Percentiles rank a stretch among this genome's conserved stretches.
Conservation (phyloP, 2,113 vertebrate genomes). For the Psittacula cyanocephala region DNA sequence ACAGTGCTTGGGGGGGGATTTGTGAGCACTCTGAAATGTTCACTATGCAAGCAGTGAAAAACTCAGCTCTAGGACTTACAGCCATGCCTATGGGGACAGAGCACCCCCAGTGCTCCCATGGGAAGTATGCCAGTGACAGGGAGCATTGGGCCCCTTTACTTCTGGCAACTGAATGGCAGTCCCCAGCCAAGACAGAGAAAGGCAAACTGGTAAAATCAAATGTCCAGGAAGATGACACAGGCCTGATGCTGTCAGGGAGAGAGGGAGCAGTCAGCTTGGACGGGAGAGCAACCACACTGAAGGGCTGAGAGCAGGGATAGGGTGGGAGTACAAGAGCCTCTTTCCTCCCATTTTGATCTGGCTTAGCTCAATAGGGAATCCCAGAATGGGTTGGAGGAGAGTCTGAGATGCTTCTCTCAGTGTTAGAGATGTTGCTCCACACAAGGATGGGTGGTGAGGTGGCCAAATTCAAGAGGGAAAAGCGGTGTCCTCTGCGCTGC, state of each 20-base stretch:
- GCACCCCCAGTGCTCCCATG: background rate
- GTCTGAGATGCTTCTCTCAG: rapidly evolving
- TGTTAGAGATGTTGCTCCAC: background rate
- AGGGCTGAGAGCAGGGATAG: background rate
- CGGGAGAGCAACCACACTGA: background rate
- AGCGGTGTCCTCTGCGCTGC: background rate
- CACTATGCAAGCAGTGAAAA: background rate
- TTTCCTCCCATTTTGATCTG: background rate
- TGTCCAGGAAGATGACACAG: background rate
- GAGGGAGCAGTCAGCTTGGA: background rate
- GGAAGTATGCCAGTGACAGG: background rate
- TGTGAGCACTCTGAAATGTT: background rate
- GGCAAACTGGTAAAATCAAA: background rate
- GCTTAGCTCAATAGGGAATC: background rate
- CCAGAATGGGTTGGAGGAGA: background rate
- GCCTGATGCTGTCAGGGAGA: background rate
- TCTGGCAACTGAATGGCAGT: conserved; percentile 25
- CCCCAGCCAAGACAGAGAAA: conserved; percentile 17
- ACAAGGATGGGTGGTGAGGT: background rate
- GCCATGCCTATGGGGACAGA: background rate
- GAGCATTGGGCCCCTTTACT: background rate
- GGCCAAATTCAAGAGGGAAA: background rate
- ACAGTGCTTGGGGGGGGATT: background rate
- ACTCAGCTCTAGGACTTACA: background rate
- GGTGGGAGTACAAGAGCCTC: background rate